These are phyloP conservation scores for Muscicapa adusta DNA, from an alignment of 2,113 vertebrate genomes.

Conservation along the genomic window DNA sequence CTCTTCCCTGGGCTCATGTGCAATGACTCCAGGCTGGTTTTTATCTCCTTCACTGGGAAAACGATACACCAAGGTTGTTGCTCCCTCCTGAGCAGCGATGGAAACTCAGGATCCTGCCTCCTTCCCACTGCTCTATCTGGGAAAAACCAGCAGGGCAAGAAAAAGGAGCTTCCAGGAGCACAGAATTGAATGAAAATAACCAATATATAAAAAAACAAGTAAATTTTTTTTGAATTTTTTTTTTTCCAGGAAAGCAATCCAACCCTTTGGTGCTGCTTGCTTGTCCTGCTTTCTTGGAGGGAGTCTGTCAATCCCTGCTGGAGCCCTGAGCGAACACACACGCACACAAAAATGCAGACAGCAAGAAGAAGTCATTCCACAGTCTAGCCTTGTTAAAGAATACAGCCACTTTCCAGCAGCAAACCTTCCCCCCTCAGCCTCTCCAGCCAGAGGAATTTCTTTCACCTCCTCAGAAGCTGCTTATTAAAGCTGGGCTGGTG, in stretches of 20 bases:
- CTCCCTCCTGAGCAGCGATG: background rate
- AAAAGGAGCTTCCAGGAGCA: background rate
- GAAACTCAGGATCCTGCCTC: background rate
- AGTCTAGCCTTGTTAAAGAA: conserved; percentile 72
- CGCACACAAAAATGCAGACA: conserved; percentile 63
- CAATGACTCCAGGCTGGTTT: background rate
- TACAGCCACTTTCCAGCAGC: conserved; percentile 56
- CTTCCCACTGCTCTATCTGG: background rate
- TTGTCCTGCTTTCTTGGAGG: background rate
- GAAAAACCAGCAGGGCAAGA: background rate
- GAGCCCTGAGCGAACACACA: conserved; percentile 37
- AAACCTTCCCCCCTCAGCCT: conserved; percentile 39
- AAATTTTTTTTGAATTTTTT: too few species aligned
- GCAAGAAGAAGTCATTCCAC: conserved; percentile 69
- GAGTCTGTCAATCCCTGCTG: background rate
- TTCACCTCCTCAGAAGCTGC: conserved; percentile 44
- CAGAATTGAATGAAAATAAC: background rate
- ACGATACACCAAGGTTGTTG: background rate
- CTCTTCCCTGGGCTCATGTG: background rate
- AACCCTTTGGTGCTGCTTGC: background rate
- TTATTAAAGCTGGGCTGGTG: conserved; percentile 52
- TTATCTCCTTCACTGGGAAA: background rate
- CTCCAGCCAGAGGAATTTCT: conserved; percentile 64
- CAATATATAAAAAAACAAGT: background rate
- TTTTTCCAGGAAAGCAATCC: background rate